phyloP scores from a whole-genome alignment of 2,888 invertebrate genomes.

The Tromatobia lineatoria region DNA sequence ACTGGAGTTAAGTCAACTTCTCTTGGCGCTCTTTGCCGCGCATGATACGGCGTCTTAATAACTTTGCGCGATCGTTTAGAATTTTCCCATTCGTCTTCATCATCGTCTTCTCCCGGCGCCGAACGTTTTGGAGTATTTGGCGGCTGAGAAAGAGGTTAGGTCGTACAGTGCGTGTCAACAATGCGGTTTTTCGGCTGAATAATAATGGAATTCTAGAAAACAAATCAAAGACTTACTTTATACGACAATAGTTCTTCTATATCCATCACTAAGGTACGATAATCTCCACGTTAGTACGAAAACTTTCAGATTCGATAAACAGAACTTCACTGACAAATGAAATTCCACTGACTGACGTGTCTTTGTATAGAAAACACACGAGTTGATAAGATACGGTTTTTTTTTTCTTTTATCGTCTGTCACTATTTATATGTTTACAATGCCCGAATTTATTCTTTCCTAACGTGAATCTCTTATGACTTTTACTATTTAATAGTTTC shows the following conservation, averaged over 20 bases:
- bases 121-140: conserved; percentile 93
- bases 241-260: conserved; percentile 85
- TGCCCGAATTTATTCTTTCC: too few species aligned
- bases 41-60: conserved; percentile 85
- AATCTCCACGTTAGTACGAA: not conserved
- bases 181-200: not conserved
- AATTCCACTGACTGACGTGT: not conserved
- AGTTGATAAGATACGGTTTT: not conserved
- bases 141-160: conserved; percentile 87
- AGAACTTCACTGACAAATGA: not conserved
- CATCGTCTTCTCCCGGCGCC: conserved; percentile 88
- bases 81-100: conserved; percentile 89
- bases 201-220: not conserved
- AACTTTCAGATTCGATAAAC: not conserved
- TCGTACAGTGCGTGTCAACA: not conserved
- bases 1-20: conserved; percentile 75
- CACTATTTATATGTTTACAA: too few species aligned
- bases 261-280: conserved; percentile 80
- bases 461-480: too few species aligned
- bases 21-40: conserved; percentile 83
- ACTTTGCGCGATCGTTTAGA: conserved; percentile 87
- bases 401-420: too few species aligned
- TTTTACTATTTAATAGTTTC: too few species aligned
- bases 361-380: not conserved
- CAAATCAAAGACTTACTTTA: conserved; percentile 77